phyloP scores from a whole-genome alignment of 2,113 vertebrate species.

The Ophiodon elongatus region DNA sequence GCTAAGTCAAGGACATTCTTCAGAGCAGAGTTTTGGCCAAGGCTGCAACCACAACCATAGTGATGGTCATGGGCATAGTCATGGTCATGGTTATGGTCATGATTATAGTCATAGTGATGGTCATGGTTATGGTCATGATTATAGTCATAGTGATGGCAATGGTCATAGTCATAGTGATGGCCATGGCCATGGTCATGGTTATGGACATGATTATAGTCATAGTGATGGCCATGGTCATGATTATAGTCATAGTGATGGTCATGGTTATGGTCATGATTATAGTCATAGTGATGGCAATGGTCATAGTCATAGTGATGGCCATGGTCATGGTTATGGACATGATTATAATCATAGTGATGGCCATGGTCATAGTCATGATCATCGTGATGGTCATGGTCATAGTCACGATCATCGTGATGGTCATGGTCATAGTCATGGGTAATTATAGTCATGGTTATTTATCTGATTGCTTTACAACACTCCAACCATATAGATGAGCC shows the following conservation, averaged over 20 bases:
- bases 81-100: neutral
- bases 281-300: neutral
- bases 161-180: neutral
- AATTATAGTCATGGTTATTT: slow-evolving; percentile 16
- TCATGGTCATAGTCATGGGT: slow-evolving; percentile 8
- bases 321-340: no score
- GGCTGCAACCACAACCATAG: slow-evolving; percentile 46
- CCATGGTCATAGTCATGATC: neutral
- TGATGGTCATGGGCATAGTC: slow-evolving; percentile 11
- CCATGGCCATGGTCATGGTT: slow-evolving; percentile 30
- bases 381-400: slow-evolving; percentile 15
- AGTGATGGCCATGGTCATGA: neutral
- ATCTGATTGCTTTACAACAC: neutral
- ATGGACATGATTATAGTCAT: slow-evolving; percentile 11
- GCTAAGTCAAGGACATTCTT: slow-evolving; percentile 34
- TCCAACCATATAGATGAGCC: no score
- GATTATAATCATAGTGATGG: neutral
- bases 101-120: slow-evolving; percentile 13
- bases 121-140: neutral
- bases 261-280: slow-evolving; percentile 33
- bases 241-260: slow-evolving; percentile 3
- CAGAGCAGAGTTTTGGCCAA: slow-evolving; percentile 27
- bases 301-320: slow-evolving; percentile 22
- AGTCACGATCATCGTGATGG: slow-evolving; percentile 21
- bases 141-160: neutral